Percentiles rank a stretch among this genome's conserved stretches.
Evolutionary conservation across 2,113 vertebrate genomes (phyloP).

Genomic region (Leptosomus discolor): DNA sequence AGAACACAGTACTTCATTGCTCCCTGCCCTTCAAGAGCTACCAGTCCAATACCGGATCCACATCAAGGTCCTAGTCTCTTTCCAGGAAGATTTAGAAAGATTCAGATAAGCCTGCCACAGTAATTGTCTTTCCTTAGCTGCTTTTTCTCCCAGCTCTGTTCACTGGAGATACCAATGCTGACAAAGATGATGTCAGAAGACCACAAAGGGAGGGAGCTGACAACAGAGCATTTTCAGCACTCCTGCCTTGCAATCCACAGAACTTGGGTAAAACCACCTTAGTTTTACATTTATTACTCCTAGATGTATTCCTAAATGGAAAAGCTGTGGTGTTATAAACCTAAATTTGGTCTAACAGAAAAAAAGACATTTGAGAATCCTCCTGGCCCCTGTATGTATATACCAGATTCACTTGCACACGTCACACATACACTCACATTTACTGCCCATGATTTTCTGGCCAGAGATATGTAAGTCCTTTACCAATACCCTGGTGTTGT

Average conservation of each 20-base stretch:
- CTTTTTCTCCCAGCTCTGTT: not conserved
- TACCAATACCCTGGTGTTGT: not conserved
- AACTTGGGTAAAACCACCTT: not conserved
- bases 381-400: not conserved
- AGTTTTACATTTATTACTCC: not conserved
- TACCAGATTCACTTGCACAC: not conserved
- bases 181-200: not conserved
- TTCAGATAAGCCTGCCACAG: not conserved
- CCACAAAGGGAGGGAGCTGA: not conserved
- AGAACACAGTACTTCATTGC: not conserved
- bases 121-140: not conserved
- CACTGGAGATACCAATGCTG: not conserved
- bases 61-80: not conserved
- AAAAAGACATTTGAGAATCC: not conserved
- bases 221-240: not conserved
- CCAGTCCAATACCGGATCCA: rapidly evolving
- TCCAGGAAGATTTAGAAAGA: not conserved
- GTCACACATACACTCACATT: not conserved
- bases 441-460: not conserved
- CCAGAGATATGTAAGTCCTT: not conserved
- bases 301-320: not conserved
- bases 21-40: not conserved
- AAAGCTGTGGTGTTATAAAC: not conserved
- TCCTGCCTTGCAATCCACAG: not conserved
- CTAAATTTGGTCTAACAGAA: not conserved